These are phyloP conservation scores for Rhombomys opimus DNA, from an alignment of 2,113 vertebrate genomes.

Conservation along the genomic window DNA sequence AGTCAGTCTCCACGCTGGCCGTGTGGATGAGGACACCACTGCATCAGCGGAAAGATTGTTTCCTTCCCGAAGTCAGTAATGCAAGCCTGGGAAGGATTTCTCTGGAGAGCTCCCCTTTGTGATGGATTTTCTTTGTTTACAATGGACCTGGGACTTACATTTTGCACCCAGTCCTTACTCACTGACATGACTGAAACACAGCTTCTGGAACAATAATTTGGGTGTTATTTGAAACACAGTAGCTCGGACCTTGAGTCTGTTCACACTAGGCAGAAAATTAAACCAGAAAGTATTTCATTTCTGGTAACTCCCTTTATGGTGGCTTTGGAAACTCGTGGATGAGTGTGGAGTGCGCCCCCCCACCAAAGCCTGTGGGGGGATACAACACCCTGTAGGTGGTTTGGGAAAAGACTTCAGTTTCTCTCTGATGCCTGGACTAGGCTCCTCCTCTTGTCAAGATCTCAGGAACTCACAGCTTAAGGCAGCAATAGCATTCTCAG, in stretches of 20 bases:
- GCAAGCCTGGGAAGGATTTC: conserved; percentile 57
- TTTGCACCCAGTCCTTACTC: neutral
- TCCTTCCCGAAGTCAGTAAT: conserved; percentile 20
- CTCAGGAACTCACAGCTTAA: neutral
- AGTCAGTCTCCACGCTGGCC: conserved; percentile 4
- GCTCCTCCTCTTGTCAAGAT: neutral
- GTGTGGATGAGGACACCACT: accelerated
- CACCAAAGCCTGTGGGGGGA: neutral
- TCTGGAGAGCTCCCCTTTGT: conserved; percentile 53
- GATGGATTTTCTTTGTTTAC: conserved; percentile 60
- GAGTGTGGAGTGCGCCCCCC: neutral
- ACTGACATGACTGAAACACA: conserved; percentile 27
- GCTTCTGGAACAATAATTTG: conserved; percentile 65
- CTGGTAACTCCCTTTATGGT: neutral
- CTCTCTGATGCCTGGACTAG: neutral
- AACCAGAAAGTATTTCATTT: conserved; percentile 47
- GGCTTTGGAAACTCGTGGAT: neutral
- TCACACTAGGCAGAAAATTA: conserved; percentile 53
- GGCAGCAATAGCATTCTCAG: neutral
- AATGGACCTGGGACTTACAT: conserved; percentile 44
- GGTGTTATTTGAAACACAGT: conserved; percentile 59
- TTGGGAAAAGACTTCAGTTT: neutral
- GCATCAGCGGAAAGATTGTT: neutral
- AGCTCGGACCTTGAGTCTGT: conserved; percentile 29
- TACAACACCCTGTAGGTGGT: neutral